These are phyloP conservation scores for Hydrochoerus hydrochaeris DNA, from an alignment of 2,113 vertebrate species.

Conservation along the genomic window DNA sequence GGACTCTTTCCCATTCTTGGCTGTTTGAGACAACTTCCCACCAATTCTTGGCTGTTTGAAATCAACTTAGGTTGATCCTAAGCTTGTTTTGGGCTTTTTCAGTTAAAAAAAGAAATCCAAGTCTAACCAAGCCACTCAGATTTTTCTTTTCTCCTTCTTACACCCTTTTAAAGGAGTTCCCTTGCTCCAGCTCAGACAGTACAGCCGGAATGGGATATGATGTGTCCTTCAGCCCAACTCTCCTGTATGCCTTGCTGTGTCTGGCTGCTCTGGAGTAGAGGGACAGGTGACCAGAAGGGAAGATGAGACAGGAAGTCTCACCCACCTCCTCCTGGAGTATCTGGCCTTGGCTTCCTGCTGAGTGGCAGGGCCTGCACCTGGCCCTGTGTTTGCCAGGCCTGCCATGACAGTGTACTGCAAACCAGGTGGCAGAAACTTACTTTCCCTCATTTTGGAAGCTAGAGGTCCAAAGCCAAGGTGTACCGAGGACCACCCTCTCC, in stretches of 20 bases:
- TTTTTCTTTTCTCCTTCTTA: background rate
- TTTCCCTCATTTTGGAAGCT: background rate
- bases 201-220: accelerated
- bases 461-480: background rate
- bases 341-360: background rate
- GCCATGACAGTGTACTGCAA: background rate
- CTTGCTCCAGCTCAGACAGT: background rate
- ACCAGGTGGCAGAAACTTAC: background rate
- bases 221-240: background rate
- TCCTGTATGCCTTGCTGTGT: background rate
- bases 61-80: background rate
- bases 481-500: background rate
- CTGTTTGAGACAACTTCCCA: background rate
- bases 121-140: background rate
- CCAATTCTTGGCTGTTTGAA: background rate
- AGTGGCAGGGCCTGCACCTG: background rate
- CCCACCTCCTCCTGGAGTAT: background rate
- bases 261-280: background rate
- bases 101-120: background rate
- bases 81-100: background rate
- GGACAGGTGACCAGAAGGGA: no score
- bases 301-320: background rate
- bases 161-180: background rate
- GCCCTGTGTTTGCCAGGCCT: background rate
- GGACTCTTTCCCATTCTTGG: background rate